phyloP scores from a whole-genome alignment of 1,140 invertebrate species.

The Drosophila kepulauana region DNA sequence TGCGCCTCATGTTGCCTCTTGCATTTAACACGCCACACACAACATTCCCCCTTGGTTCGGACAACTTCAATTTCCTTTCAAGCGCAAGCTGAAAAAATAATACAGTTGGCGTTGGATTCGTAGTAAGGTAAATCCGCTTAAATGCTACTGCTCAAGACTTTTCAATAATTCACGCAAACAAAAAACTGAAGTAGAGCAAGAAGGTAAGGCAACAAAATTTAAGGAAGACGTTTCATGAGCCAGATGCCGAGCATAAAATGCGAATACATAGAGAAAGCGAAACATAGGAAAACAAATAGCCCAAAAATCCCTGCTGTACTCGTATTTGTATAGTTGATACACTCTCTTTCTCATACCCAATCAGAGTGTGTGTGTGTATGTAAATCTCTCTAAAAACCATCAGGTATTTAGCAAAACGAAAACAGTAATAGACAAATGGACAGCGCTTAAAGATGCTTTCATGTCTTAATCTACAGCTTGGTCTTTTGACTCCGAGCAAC shows the following conservation, averaged over 20 bases:
- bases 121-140: slow-evolving; percentile 65
- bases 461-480: slow-evolving; percentile 38
- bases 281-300: slow-evolving; percentile 62
- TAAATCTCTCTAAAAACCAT: slow-evolving; percentile 40
- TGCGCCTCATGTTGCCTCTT: slow-evolving; percentile 30
- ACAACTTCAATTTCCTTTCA: slow-evolving; percentile 50
- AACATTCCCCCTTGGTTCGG: slow-evolving; percentile 3
- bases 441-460: slow-evolving; percentile 47
- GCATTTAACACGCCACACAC: slow-evolving; percentile 54
- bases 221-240: slow-evolving; percentile 31
- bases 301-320: slow-evolving; percentile 21
- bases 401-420: not conserved
- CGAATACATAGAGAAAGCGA: slow-evolving; percentile 32
- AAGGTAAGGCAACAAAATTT: slow-evolving; percentile 19
- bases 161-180: slow-evolving; percentile 72
- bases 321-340: slow-evolving; percentile 37
- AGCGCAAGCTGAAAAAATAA: slow-evolving; percentile 10
- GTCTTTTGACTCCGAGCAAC: not conserved
- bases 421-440: slow-evolving; percentile 8
- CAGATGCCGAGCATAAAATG: slow-evolving; percentile 53
- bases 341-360: not conserved
- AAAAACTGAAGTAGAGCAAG: slow-evolving; percentile 11
- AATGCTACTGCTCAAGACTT: slow-evolving; percentile 62
- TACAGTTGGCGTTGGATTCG: slow-evolving; percentile 5
- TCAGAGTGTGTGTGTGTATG: slow-evolving; percentile 51